Percentiles rank a stretch among this genome's conserved stretches.
phyloP scores from a whole-genome alignment of 2,797 vertebrate species.

The Brachymystax lenok region DNA sequence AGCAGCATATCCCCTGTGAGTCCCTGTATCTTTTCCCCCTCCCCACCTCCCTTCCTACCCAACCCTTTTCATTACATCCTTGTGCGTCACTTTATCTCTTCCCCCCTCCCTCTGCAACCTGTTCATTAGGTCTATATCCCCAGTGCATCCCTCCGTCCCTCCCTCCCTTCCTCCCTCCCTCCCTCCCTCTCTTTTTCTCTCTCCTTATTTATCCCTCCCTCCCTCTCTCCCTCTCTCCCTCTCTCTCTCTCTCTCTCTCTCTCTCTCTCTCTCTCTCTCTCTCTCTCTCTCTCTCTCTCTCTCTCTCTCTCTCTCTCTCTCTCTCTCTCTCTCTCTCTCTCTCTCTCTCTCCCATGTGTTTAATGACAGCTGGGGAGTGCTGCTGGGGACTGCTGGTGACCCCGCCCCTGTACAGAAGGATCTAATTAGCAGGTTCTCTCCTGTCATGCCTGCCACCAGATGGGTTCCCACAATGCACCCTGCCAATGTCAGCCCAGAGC shows the following conservation, averaged over 20 bases:
- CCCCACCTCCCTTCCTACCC: too few relatives aligned
- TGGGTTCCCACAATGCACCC: slow-evolving; percentile 59
- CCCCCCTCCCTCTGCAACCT: too few relatives aligned
- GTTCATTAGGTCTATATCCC: not conserved
- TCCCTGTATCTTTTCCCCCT: slow-evolving; percentile 25
- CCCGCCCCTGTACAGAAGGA: slow-evolving; percentile 69
- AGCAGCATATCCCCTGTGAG: slow-evolving; percentile 55
- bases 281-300: accelerated
- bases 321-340: too few relatives aligned
- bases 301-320: accelerated
- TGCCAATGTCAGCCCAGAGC: slow-evolving; percentile 54
- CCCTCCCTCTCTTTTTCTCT: accelerated
- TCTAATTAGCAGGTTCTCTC: slow-evolving; percentile 78
- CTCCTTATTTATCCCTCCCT: too few relatives aligned
- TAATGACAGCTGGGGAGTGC: too few relatives aligned
- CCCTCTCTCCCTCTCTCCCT: accelerated
- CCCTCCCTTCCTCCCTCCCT: accelerated
- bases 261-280: too few relatives aligned
- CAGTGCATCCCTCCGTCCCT: not conserved
- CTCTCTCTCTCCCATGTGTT: not conserved
- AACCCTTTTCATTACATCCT: too few relatives aligned
- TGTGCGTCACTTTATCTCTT: too few relatives aligned
- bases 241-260: too few relatives aligned
- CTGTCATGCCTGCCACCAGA: slow-evolving; percentile 68
- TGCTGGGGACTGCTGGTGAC: slow-evolving; percentile 39